Percentiles rank a stretch among this genome's conserved stretches.
Evolutionary conservation across 2,113 vertebrate genomes (phyloP).

Genomic region (Mesocricetus auratus): DNA sequence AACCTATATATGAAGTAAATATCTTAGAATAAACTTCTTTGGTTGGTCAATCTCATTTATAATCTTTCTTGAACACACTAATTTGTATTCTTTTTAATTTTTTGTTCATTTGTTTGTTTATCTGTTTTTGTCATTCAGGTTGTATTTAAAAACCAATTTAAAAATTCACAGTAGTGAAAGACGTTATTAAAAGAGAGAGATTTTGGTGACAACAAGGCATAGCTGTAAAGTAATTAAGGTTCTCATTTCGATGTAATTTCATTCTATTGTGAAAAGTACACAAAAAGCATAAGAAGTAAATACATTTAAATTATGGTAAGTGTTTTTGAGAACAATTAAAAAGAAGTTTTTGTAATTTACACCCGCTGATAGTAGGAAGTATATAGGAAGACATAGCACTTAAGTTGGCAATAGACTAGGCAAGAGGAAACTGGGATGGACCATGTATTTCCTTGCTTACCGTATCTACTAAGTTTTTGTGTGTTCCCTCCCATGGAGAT

Average conservation of each 20-base stretch:
- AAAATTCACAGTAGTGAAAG: background rate
- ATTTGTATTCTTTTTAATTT: too few species aligned
- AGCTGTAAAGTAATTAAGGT: background rate
- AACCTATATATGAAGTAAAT: background rate
- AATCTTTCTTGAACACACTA: background rate
- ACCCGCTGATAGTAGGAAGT: background rate
- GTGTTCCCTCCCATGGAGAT: background rate
- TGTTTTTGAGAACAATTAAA: background rate
- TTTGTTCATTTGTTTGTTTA: background rate
- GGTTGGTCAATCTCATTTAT: background rate
- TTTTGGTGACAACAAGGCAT: background rate
- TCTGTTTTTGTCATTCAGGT: background rate
- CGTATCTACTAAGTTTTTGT: background rate
- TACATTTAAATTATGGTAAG: background rate
- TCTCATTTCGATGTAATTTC: background rate
- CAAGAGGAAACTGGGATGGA: background rate
- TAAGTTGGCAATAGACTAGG: background rate
- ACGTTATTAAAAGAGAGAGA: background rate
- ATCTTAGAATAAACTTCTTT: background rate
- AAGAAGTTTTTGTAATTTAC: background rate
- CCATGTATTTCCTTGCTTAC: background rate
- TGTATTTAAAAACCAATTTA: background rate
- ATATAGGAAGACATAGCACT: background rate
- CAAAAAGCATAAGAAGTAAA: background rate
- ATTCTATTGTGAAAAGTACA: background rate